Evolutionary conservation across 2,113 vertebrate species (phyloP).

Genomic region (Solea solea): DNA sequence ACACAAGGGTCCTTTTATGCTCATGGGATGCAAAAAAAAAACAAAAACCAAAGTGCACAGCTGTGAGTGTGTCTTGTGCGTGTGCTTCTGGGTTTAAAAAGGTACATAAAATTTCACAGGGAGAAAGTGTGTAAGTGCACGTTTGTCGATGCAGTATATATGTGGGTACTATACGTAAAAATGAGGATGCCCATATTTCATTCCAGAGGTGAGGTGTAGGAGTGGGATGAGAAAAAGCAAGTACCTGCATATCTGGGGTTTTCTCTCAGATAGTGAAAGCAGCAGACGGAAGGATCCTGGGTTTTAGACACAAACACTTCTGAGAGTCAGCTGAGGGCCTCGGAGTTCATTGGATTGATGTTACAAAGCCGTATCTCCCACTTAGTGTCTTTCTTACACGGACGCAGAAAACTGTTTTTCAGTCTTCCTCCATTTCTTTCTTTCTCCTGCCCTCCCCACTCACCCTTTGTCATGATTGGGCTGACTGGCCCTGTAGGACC

Average conservation of each 20-base stretch:
- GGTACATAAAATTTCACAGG: conserved; percentile 1
- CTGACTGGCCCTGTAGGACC: conserved; percentile 71
- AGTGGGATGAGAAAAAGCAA: conserved; percentile 31
- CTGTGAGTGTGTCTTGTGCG: conserved; percentile 3
- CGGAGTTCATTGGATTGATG: conserved; percentile 65
- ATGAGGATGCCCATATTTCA: background rate
- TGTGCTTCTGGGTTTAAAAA: conserved; percentile 14
- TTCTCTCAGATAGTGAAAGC: conserved; percentile 25
- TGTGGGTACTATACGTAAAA: conserved; percentile 3
- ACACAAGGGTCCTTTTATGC: conserved; percentile 58
- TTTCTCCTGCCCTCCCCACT: conserved; percentile 36
- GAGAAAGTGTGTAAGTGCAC: conserved; percentile 22
- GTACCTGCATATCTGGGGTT: conserved; percentile 10
- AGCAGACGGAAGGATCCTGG: conserved; percentile 41
- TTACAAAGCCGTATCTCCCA: conserved; percentile 37
- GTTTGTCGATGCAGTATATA: background rate
- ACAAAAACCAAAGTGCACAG: conserved; percentile 16
- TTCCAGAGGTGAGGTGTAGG: background rate
- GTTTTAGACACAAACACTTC: conserved; percentile 61
- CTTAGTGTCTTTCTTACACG: conserved; percentile 30
- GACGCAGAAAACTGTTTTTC: conserved; percentile 9
- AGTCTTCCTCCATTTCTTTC: conserved; percentile 18
- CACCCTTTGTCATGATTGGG: conserved; percentile 67
- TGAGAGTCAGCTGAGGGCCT: conserved; percentile 50
- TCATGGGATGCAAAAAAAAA: conserved; percentile 19